These are phyloP conservation scores for Pteropus rufus DNA, from an alignment of 2,797 vertebrate genomes.

Conservation along the genomic window DNA sequence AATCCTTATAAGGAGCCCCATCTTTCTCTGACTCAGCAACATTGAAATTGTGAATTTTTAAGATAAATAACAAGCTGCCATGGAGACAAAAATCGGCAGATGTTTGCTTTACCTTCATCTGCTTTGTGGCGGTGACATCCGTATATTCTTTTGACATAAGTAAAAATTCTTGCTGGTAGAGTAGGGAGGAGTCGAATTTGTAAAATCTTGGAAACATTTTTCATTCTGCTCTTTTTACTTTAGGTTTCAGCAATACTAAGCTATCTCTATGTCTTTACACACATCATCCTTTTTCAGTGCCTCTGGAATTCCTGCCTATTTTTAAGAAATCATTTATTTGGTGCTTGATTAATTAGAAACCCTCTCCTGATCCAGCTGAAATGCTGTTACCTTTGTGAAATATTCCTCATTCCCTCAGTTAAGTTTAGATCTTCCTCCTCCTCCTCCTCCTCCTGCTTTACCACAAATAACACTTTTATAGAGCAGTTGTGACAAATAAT, in stretches of 20 bases:
- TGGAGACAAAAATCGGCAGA: neutral
- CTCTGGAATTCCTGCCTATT: neutral
- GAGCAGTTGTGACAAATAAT: neutral
- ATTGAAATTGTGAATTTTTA: neutral
- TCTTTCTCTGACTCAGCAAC: neutral
- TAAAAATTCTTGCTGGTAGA: neutral
- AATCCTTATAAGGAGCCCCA: neutral
- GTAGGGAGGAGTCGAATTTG: neutral
- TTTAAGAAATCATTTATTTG: neutral
- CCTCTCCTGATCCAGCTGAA: neutral
- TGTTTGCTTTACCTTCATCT: neutral
- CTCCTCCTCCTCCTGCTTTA: neutral
- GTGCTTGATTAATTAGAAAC: neutral
- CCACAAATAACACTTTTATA: neutral
- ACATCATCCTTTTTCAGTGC: neutral
- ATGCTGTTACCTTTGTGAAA: neutral
- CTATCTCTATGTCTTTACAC: neutral
- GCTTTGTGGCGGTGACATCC: neutral
- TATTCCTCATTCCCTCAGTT: neutral
- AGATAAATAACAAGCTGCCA: neutral
- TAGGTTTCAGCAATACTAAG: neutral
- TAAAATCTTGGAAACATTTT: neutral
- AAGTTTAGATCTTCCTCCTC: neutral
- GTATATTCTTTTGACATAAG: neutral
- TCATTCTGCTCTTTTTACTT: neutral